phyloP scores from a whole-genome alignment of 2,113 vertebrate genomes.

The Panurus biarmicus region DNA sequence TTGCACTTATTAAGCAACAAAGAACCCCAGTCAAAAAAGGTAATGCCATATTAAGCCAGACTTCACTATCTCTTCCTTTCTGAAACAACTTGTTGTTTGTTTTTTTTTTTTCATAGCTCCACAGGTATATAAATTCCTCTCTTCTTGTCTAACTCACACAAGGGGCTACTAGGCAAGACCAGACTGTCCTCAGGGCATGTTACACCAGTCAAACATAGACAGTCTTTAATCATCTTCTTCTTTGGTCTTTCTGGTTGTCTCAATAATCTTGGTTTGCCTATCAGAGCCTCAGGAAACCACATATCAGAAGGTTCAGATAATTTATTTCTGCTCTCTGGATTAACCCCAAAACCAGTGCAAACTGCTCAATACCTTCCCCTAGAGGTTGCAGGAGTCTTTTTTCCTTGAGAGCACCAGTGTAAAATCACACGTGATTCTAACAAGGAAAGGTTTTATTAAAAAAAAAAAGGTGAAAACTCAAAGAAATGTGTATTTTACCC shows the following conservation, averaged over 20 bases:
- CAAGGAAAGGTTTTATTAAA: neutral
- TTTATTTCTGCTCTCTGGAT: neutral
- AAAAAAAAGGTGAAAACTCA: neutral
- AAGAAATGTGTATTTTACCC: neutral
- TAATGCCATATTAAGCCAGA: neutral
- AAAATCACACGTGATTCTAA: neutral
- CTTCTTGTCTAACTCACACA: neutral
- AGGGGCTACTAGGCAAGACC: neutral
- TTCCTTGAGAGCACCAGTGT: neutral
- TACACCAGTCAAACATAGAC: neutral
- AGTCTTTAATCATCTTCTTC: neutral
- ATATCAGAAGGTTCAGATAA: neutral
- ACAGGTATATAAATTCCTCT: neutral
- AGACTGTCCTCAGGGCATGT: neutral
- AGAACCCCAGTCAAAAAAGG: neutral
- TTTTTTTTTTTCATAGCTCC: neutral
- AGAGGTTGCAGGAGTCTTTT: neutral
- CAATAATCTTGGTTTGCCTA: neutral
- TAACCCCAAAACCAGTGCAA: neutral
- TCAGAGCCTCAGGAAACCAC: neutral
- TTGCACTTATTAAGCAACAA: neutral
- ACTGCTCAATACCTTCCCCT: neutral
- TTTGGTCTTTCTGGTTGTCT: neutral
- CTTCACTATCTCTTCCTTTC: neutral
- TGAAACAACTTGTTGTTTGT: rapidly evolving